Evolutionary conservation across 2,888 invertebrate species (phyloP).

Genomic region (Helicoverpa assulta): DNA sequence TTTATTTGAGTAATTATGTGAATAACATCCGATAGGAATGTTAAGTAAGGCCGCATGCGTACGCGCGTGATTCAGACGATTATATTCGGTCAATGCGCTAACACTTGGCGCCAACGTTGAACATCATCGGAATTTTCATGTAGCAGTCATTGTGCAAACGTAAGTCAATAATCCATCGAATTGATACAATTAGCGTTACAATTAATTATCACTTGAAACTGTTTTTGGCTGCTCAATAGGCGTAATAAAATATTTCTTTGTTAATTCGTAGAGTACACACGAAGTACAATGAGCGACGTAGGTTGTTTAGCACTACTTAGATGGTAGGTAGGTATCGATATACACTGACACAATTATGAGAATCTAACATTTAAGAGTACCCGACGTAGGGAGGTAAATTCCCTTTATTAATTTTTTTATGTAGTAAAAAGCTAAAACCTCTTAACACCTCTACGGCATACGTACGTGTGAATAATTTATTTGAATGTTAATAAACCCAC

Average conservation of each 20-base stretch:
- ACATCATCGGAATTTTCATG: conserved; percentile 59
- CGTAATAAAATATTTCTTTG: conserved; percentile 26
- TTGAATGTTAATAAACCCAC: conserved; percentile 4
- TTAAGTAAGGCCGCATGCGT: conserved; percentile 85
- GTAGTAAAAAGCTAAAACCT: too few relatives aligned
- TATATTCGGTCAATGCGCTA: conserved; percentile 86
- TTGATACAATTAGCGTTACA: conserved; percentile 56
- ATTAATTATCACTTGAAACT: conserved; percentile 54
- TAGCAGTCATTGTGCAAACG: conserved; percentile 54
- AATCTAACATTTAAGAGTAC: too few relatives aligned
- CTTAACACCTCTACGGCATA: neutral
- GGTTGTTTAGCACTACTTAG: neutral
- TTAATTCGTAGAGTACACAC: conserved; percentile 17
- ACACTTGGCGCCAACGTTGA: conserved; percentile 77
- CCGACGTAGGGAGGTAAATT: too few relatives aligned
- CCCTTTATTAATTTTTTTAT: too few relatives aligned
- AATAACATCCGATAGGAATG: conserved; percentile 85
- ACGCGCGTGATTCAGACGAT: conserved; percentile 79
- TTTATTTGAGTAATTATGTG: conserved; percentile 86
- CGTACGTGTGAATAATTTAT: neutral
- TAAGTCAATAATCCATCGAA: conserved; percentile 59
- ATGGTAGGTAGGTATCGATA: too few relatives aligned
- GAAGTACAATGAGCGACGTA: neutral
- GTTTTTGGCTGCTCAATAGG: conserved; percentile 23
- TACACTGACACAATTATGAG: too few relatives aligned